Percentiles rank a stretch among this genome's conserved stretches.
phyloP scores from a whole-genome alignment of 2,888 invertebrate genomes.

The Schrankia costaestrigalis region DNA sequence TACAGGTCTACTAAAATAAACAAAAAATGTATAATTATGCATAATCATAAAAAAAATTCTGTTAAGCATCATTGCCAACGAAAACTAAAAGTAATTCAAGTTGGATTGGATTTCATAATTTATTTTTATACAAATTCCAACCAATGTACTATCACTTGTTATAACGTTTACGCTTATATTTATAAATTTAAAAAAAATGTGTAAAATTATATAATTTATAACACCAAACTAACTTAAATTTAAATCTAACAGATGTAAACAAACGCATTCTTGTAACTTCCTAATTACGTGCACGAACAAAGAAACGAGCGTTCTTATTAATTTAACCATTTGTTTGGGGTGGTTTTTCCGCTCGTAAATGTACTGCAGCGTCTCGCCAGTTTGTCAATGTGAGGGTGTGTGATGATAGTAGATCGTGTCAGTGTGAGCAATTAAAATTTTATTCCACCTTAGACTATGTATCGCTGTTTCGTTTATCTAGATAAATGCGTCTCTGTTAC shows the following conservation, averaged over 20 bases:
- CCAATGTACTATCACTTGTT: no score
- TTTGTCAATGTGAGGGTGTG: conserved; percentile 51
- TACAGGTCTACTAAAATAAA: no score
- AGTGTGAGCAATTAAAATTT: conserved; percentile 80
- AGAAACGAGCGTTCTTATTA: conserved; percentile 70
- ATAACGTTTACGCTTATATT: no score
- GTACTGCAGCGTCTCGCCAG: conserved; percentile 58
- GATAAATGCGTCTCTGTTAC: conserved; percentile 59
- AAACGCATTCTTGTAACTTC: conserved; percentile 41
- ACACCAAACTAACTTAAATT: conserved; percentile 7
- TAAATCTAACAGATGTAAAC: conserved; percentile 28
- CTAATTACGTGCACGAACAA: conserved; percentile 53
- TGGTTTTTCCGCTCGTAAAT: conserved; percentile 68
- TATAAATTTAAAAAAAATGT: neutral
- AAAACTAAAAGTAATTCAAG: no score
- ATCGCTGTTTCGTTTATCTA: conserved; percentile 46
- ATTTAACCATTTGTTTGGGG: conserved; percentile 74
- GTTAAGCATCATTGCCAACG: no score
- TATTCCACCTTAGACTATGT: conserved; percentile 76
- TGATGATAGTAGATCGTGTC: conserved; percentile 46
- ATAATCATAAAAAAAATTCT: no score
- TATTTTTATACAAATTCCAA: no score
- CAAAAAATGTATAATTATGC: no score
- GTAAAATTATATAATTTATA: conserved; percentile 4
- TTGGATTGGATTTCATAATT: no score